Percentiles rank a stretch among this genome's conserved stretches.
Evolutionary conservation across 2,797 vertebrate genomes (phyloP).

Genomic region (Pangasius macronema): DNA sequence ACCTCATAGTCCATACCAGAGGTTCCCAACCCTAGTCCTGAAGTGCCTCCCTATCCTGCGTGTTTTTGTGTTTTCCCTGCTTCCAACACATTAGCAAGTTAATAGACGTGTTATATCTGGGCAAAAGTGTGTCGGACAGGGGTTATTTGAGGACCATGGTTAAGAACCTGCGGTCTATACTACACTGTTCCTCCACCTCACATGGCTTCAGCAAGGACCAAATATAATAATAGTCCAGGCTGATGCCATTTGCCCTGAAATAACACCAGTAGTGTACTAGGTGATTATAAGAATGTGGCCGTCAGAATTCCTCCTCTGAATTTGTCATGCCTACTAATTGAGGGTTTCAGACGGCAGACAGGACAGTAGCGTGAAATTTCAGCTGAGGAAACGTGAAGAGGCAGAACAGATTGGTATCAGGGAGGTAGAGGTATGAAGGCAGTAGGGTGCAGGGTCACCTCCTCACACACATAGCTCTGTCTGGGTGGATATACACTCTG

Average conservation of each 20-base stretch:
- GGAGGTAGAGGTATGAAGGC: constrained; percentile 3
- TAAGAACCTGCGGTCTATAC: background rate
- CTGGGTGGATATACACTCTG: constrained; percentile 19
- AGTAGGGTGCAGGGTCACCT: constrained; percentile 1
- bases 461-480: constrained; percentile 7
- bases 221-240: background rate
- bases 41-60: background rate
- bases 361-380: constrained; percentile 17
- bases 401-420: constrained; percentile 26
- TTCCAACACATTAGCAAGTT: background rate
- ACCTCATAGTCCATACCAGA: too few species aligned
- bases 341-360: background rate
- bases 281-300: background rate
- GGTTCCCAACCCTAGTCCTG: background rate
- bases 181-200: background rate
- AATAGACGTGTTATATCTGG: background rate
- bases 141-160: background rate
- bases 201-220: background rate
- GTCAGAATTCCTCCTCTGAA: background rate
- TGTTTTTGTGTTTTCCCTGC: background rate
- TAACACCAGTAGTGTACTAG: background rate
- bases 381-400: background rate
- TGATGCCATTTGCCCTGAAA: background rate
- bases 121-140: background rate
- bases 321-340: background rate